Evolutionary conservation across 2,113 vertebrate genomes (phyloP).

Genomic region (Lasiurus borealis): DNA sequence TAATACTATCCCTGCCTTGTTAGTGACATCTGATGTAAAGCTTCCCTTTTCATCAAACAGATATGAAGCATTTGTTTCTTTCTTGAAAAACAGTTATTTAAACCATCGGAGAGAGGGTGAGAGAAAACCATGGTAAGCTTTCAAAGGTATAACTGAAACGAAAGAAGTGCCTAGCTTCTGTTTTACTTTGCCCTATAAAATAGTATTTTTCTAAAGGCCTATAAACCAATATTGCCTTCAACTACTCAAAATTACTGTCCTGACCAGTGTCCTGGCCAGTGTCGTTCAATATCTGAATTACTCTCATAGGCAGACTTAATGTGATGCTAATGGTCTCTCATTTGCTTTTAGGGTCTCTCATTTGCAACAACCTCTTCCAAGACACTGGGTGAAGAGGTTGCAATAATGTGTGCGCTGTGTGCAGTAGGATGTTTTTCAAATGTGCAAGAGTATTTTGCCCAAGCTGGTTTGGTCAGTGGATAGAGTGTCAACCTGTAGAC

Average conservation of each 20-base stretch:
- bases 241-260: background rate
- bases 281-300: background rate
- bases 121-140: background rate
- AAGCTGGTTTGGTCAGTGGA: too few species aligned
- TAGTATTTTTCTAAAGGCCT: slow-evolving; percentile 29
- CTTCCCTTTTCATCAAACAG: slow-evolving; percentile 1
- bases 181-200: background rate
- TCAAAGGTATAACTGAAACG: background rate
- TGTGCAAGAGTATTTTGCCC: background rate
- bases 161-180: background rate
- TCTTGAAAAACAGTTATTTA: slow-evolving; percentile 25
- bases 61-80: background rate
- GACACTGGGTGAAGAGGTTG: background rate
- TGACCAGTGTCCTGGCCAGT: background rate
- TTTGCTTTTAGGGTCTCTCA: background rate
- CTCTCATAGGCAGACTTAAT: background rate
- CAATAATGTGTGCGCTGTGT: background rate
- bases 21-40: background rate
- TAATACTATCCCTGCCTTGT: background rate
- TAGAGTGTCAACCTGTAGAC: too few species aligned
- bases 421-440: background rate
- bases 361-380: background rate
- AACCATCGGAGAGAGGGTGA: background rate
- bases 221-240: slow-evolving; percentile 9
- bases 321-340: background rate